A percentile compares a stretch with the other conserved stretches of the same genome.
phyloP scores from a whole-genome alignment of 2,113 vertebrate genomes.

The Callaeas wilsoni region DNA sequence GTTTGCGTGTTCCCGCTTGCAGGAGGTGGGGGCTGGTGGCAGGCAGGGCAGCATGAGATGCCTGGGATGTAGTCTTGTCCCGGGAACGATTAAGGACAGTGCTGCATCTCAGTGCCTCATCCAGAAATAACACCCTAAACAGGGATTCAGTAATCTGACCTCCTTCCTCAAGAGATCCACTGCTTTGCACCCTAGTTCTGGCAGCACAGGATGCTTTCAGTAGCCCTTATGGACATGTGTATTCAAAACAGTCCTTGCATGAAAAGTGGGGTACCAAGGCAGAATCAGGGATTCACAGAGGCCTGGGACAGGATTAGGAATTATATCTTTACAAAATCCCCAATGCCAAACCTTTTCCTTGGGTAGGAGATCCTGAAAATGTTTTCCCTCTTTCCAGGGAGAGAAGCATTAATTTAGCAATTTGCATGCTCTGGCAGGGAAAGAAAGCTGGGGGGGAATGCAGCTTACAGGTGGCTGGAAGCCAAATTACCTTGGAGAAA shows the following conservation, averaged over 20 bases:
- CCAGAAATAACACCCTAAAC: not conserved
- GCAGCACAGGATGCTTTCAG: not conserved
- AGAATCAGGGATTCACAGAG: not conserved
- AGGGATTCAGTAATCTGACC: not conserved
- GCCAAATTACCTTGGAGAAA: not conserved
- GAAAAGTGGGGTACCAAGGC: not conserved
- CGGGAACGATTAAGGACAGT: not conserved
- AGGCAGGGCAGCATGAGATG: not conserved
- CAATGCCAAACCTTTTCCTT: not conserved
- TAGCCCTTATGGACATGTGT: not conserved
- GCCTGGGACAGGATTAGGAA: not conserved
- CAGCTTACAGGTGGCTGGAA: not conserved
- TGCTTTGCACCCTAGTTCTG: not conserved
- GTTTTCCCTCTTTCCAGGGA: not conserved
- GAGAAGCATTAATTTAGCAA: not conserved
- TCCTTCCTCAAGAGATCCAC: not conserved
- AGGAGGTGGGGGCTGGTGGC: not conserved
- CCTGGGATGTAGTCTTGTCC: not conserved
- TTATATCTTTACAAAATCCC: not conserved
- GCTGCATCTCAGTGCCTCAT: not conserved
- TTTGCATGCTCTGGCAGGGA: not conserved
- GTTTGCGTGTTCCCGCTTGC: not conserved
- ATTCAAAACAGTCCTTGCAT: not conserved
- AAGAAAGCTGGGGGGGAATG: not conserved
- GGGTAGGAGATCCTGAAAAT: not conserved